Evolutionary conservation across 37 sponge, comb jelly and placozoan genomes (phyloP).

Genomic region (Halisarca cf. caerulea): DNA sequence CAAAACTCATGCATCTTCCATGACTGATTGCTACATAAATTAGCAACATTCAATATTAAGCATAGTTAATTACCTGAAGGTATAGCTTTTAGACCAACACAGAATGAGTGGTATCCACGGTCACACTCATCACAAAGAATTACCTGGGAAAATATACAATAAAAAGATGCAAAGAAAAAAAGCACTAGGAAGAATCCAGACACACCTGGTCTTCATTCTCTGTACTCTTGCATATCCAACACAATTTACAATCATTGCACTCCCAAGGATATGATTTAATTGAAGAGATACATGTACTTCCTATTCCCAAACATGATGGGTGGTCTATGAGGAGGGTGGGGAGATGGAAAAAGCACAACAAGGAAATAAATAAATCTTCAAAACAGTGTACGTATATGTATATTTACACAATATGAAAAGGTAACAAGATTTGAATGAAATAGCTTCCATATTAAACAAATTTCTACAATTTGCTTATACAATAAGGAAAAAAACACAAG

Average conservation of each 20-base stretch:
- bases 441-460: too few species aligned
- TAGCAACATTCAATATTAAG: too few species aligned
- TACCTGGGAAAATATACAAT: constrained; percentile 33
- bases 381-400: not conserved
- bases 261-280: constrained; percentile 9
- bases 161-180: not conserved
- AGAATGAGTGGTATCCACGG: constrained; percentile 94
- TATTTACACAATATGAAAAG: too few species aligned
- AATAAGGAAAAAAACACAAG: too few species aligned
- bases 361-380: not conserved
- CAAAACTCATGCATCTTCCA: too few species aligned
- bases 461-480: too few species aligned
- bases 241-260: constrained; percentile 25
- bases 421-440: too few species aligned
- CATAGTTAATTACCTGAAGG: constrained; percentile 78
- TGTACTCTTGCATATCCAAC: constrained; percentile 13
- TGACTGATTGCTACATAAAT: too few species aligned
- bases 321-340: not conserved
- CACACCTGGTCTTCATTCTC: constrained; percentile 8
- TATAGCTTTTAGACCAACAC: constrained; percentile 67
- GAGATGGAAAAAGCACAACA: not conserved
- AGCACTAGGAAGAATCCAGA: not conserved
- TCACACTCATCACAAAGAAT: constrained; percentile 95
- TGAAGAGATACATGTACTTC: not conserved
- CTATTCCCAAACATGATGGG: constrained; percentile 13